These are phyloP conservation scores for Drosophila picticornis DNA, from an alignment of 2,888 invertebrate species.

Conservation along the genomic window DNA sequence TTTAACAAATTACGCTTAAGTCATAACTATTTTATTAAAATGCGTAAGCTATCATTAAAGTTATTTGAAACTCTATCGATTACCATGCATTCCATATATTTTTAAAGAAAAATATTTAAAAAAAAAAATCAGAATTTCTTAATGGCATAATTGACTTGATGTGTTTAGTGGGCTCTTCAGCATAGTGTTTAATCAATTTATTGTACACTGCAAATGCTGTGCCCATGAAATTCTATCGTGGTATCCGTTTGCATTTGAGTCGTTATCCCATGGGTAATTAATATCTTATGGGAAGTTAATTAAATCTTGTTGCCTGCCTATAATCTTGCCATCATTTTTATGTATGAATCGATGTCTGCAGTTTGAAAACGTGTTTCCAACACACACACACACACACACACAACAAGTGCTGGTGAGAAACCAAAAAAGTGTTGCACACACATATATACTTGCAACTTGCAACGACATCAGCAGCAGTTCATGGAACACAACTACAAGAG, in stretches of 20 bases:
- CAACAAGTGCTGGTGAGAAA: slow-evolving; percentile 57
- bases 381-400: slow-evolving; percentile 3
- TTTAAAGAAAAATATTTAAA: neutral
- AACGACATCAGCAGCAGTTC: slow-evolving; percentile 15
- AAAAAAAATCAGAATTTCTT: neutral
- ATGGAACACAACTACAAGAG: slow-evolving; percentile 1
- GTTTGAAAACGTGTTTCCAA: slow-evolving; percentile 58
- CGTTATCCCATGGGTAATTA: slow-evolving; percentile 57
- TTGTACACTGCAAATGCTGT: neutral
- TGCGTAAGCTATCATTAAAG: neutral
- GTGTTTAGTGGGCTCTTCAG: no score
- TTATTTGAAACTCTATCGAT: neutral
- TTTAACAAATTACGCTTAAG: neutral
- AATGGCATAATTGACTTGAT: neutral
- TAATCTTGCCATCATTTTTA: slow-evolving; percentile 44
- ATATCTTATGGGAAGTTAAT: slow-evolving; percentile 79
- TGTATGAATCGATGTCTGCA: slow-evolving; percentile 34
- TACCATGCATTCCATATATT: neutral
- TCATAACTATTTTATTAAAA: neutral
- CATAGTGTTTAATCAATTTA: neutral
- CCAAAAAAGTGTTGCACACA: slow-evolving; percentile 68
- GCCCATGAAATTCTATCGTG: slow-evolving; percentile 23
- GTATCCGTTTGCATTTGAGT: slow-evolving; percentile 24
- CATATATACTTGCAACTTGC: slow-evolving; percentile 19
- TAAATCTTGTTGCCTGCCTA: slow-evolving; percentile 47